Evolutionary conservation across 2,797 vertebrate genomes (phyloP).

Genomic region (Sebastes oblongus): DNA sequence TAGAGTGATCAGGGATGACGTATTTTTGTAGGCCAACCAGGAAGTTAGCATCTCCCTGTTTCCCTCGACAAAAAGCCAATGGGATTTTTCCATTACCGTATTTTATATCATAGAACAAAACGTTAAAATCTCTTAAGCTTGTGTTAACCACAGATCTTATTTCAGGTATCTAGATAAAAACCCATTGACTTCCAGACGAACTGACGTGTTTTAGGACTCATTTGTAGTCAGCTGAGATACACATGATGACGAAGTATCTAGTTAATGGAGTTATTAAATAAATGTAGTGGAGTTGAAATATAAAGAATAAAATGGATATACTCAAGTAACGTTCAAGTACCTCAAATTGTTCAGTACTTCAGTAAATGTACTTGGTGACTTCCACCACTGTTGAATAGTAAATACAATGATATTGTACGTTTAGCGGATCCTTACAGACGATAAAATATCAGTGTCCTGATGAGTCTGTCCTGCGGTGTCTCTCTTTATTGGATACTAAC

Average conservation of each 20-base stretch:
- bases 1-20: too few species aligned
- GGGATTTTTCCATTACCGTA: too few species aligned
- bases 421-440: neutral
- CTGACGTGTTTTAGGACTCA: rapidly evolving
- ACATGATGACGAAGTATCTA: neutral
- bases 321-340: neutral
- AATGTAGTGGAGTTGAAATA: neutral
- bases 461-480: neutral
- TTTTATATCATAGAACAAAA: too few species aligned
- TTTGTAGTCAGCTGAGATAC: too few species aligned
- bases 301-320: neutral
- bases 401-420: neutral
- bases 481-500: neutral
- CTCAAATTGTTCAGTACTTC: neutral
- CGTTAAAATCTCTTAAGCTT: too few species aligned
- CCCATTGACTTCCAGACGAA: too few species aligned
- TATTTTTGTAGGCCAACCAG: too few species aligned
- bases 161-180: too few species aligned
- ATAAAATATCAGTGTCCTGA: neutral
- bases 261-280: neutral
- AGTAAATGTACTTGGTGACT: neutral
- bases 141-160: too few species aligned
- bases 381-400: neutral
- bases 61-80: too few species aligned
- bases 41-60: too few species aligned